Conservation (phyloP, 1,140 invertebrate species). For the Dendroctonus valens region DNA sequence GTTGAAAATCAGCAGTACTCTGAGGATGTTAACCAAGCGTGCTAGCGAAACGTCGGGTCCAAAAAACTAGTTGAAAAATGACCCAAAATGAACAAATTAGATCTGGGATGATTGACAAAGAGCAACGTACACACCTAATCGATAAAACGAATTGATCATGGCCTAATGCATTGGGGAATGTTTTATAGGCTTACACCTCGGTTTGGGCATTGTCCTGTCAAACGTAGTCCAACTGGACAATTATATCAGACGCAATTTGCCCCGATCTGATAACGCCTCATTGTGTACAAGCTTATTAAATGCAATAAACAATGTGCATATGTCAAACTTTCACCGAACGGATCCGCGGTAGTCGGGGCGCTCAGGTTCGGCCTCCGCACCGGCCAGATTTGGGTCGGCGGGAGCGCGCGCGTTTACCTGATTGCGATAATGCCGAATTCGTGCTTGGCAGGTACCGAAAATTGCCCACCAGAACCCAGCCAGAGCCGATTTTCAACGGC, state of each 20-base stretch:
- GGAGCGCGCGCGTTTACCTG: neutral
- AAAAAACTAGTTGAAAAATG: no score
- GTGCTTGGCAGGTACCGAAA: slow-evolving; percentile 6
- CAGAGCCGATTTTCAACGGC: slow-evolving; percentile 6
- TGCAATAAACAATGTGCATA: no score
- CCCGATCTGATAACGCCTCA: slow-evolving; percentile 14
- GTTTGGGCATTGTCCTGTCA: slow-evolving; percentile 12
- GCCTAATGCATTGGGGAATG: neutral
- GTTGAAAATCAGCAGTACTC: no score
- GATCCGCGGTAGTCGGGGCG: no score
- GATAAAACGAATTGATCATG: no score
- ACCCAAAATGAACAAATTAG: no score
- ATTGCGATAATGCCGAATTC: slow-evolving; percentile 1
- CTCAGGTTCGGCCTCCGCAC: neutral
- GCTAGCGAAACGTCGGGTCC: no score
- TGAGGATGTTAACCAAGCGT: no score
- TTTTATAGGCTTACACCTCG: slow-evolving; percentile 4
- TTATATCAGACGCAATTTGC: slow-evolving; percentile 13
- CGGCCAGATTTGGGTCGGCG: neutral
- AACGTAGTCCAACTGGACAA: slow-evolving; percentile 6
- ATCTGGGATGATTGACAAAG: no score
- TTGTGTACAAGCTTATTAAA: slow-evolving; percentile 14
- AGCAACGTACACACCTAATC: no score
- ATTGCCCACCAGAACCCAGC: slow-evolving; percentile 9
- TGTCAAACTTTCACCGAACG: no score